A percentile compares a stretch with the other conserved stretches of the same genome.
Conservation (phyloP, 2,113 vertebrate species). For the Triplophysa rosa region DNA sequence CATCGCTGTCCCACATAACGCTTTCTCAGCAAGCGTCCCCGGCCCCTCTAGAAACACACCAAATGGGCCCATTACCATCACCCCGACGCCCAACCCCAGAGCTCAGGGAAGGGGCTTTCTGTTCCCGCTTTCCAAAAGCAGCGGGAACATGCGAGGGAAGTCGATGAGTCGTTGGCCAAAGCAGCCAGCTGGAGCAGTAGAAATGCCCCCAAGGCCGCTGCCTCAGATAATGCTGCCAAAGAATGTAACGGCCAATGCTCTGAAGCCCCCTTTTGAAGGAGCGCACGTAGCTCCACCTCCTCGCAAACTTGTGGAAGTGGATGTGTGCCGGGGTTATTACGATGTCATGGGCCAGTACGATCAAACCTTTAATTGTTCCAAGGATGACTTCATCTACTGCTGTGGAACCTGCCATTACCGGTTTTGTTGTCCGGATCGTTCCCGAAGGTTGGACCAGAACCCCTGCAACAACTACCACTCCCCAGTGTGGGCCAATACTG, state of each 20-base stretch:
- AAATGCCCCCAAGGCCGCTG: slow-evolving; percentile 68
- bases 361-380: slow-evolving; percentile 88
- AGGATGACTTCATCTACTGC: slow-evolving; percentile 84
- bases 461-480: slow-evolving; percentile 84
- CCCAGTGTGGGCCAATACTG: slow-evolving; percentile 86
- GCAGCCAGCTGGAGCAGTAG: slow-evolving; percentile 59
- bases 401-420: slow-evolving; percentile 91
- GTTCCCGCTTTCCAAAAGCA: slow-evolving; percentile 33
- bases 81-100: slow-evolving; percentile 50
- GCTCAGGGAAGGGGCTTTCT: slow-evolving; percentile 42
- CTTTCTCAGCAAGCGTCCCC: slow-evolving; percentile 61
- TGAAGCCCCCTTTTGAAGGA: slow-evolving; percentile 71
- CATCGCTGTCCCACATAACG: slow-evolving; percentile 66
- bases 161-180: slow-evolving; percentile 48
- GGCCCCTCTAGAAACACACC: slow-evolving; percentile 53
- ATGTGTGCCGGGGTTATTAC: slow-evolving; percentile 87
- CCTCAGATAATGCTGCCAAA: slow-evolving; percentile 76
- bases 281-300: slow-evolving; percentile 70
- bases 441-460: slow-evolving; percentile 82
- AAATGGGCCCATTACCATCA: slow-evolving; percentile 36
- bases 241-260: slow-evolving; percentile 67
- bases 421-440: slow-evolving; percentile 87
- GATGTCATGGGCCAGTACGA: slow-evolving; percentile 94
- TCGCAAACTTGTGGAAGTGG: slow-evolving; percentile 73
- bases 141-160: slow-evolving; percentile 37